Base-by-base conservation (phyloP, 2,113 vertebrate genomes). In the Antennarius striatus region DNA sequence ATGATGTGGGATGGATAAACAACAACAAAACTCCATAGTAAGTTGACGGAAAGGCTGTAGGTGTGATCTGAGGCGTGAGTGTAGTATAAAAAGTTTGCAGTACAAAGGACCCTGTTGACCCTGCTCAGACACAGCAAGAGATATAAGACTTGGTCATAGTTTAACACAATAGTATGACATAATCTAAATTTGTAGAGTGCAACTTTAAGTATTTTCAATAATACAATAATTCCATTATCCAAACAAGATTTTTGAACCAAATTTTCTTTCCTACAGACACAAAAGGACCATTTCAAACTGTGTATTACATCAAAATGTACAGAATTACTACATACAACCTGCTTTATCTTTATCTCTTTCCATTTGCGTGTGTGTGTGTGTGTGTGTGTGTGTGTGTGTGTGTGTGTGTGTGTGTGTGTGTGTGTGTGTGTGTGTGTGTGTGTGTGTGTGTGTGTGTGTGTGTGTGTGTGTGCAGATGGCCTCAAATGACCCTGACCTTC, bases 1-100 rank as follows among this genome's bases (percentile, higher is more conserved):
- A 90, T 92, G 89, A 89, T 91, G 88, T 91, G 91, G 91, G 89
- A 93, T 91, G 91, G 92, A 91, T 92, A 91, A 89, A 87, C 88
- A 82, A 74, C 84, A 71, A 79, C 72, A 30, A 76, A 85, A 70
- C 52, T 81, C 71, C 63, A 72, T 56, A 65, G 90, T 92, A 75
- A 90, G 89, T 86, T 52, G 49, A 36, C 50, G 59, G 15, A 63
- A 54, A 17, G 17, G 28, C 10, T 15, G 14, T 54, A 8, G 14
- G 52, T 54, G 32, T 29, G 17, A 32, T 13, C 12, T 36, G 29
- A 22, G 22, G 22, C 22, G 22, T 22, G 2, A 54, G 30, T 32
- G 32, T 32, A 32, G 13, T 43, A 12, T 11, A 9, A 43, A 43
- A 8, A 43, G 11, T 43, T 43, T 43, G 10, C 11, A 30, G 4